Evolutionary conservation across 2,888 invertebrate species (phyloP).

Genomic region (Andrena hattorfiana): DNA sequence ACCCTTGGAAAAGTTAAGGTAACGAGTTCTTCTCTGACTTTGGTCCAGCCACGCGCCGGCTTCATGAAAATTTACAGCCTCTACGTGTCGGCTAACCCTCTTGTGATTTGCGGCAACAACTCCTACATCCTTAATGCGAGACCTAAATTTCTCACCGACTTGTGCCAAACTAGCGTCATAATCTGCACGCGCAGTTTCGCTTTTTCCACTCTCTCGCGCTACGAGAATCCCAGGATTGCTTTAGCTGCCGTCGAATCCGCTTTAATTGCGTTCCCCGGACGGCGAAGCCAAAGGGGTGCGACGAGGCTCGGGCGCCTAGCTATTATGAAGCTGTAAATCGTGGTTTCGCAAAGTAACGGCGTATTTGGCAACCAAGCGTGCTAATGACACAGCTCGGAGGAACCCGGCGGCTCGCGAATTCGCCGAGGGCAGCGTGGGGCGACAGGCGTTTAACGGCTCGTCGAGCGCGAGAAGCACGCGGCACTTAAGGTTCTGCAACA

Average conservation of each 20-base stretch:
- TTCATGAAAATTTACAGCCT: neutral
- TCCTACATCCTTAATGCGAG: neutral
- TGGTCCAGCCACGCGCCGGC: neutral
- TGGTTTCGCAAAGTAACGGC: slow-evolving; percentile 47
- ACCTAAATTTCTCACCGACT: slow-evolving; percentile 13
- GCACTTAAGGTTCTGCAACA: neutral
- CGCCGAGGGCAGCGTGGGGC: neutral
- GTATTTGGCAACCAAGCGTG: slow-evolving; percentile 39
- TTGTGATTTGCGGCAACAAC: slow-evolving; percentile 27
- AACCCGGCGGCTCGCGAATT: slow-evolving; percentile 7
- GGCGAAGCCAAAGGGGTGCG: neutral
- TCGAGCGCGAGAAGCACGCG: neutral
- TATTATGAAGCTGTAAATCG: slow-evolving; percentile 37
- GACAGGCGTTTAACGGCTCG: neutral
- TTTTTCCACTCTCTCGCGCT: neutral
- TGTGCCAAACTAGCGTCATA: neutral
- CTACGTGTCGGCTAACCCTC: neutral
- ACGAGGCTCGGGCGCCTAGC: neutral
- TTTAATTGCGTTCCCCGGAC: slow-evolving; percentile 2
- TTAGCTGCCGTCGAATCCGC: slow-evolving; percentile 2
- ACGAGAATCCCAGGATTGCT: neutral
- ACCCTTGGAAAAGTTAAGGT: neutral
- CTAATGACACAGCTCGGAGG: neutral
- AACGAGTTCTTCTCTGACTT: neutral
- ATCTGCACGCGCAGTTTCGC: neutral